A percentile compares a stretch with the other conserved stretches of the same genome.
These are phyloP conservation scores for Netelia melanura DNA, from an alignment of 2,888 invertebrate species.

Conservation along the genomic window DNA sequence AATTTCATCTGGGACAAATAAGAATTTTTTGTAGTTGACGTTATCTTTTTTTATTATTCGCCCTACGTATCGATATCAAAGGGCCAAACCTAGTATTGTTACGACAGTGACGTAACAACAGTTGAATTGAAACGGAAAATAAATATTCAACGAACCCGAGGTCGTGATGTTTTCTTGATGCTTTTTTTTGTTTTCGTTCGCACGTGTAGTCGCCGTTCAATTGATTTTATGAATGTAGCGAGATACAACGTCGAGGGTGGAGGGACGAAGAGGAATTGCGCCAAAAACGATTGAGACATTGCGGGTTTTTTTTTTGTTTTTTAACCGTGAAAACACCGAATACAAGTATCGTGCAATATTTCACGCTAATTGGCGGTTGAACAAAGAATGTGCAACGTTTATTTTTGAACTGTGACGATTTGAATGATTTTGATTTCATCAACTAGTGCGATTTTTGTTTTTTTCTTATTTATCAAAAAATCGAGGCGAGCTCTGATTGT, in stretches of 20 bases:
- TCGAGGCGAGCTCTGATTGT: too few species aligned
- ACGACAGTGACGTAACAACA: background rate
- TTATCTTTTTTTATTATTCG: background rate
- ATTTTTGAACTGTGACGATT: background rate
- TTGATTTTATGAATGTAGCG: background rate
- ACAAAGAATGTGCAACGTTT: background rate
- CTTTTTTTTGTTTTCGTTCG: background rate
- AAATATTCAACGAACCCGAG: background rate
- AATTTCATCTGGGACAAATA: too few species aligned
- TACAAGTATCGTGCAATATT: background rate
- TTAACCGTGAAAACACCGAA: conserved; percentile 8
- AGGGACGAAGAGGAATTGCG: background rate
- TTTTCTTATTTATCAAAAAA: too few species aligned
- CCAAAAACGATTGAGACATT: background rate
- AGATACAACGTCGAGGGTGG: background rate
- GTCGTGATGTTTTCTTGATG: background rate
- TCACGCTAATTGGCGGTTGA: too few species aligned
- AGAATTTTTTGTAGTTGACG: background rate
- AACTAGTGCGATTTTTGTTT: too few species aligned
- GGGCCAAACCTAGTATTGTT: background rate
- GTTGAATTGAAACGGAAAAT: conserved; percentile 9
- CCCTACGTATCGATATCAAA: background rate
- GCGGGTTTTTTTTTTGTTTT: background rate
- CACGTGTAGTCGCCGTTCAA: background rate
- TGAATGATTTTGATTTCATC: background rate